A percentile compares a stretch with the other conserved stretches of the same genome.
These are phyloP conservation scores for Gymnothorax reevesii DNA, from an alignment of 2,797 vertebrate genomes.

Conservation along the genomic window DNA sequence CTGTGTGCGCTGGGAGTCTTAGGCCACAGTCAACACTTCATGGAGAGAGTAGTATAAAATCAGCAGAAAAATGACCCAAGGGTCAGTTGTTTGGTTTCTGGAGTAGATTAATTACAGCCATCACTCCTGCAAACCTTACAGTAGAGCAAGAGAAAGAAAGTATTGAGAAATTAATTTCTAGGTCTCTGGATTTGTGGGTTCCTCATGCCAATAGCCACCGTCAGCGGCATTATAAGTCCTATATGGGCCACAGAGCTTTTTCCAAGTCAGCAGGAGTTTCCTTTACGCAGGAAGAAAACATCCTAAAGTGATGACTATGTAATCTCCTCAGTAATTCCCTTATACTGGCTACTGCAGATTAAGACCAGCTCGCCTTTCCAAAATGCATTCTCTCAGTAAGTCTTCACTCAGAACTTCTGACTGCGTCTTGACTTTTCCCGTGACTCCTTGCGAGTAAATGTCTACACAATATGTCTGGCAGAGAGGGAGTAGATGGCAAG, in stretches of 20 bases:
- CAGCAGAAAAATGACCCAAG: background rate
- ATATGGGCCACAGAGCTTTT: slow-evolving; percentile 74
- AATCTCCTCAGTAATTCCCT: slow-evolving; percentile 83
- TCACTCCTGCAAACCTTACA: slow-evolving; percentile 20
- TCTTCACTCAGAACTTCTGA: slow-evolving; percentile 62
- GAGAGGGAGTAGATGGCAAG: background rate
- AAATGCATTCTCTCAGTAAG: slow-evolving; percentile 70
- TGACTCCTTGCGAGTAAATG: slow-evolving; percentile 1
- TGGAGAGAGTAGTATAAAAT: background rate
- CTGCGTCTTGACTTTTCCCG: slow-evolving; percentile 17
- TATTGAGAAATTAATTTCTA: slow-evolving; percentile 26
- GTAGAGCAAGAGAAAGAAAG: slow-evolving; percentile 29
- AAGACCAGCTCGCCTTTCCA: slow-evolving; percentile 74
- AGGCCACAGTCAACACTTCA: background rate
- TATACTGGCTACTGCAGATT: slow-evolving; percentile 72
- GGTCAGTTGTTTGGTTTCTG: background rate
- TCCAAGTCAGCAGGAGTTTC: slow-evolving; percentile 78
- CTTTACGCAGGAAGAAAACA: slow-evolving; percentile 63
- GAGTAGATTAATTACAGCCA: slow-evolving; percentile 9
- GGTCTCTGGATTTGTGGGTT: slow-evolving; percentile 66
- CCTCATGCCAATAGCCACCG: slow-evolving; percentile 68
- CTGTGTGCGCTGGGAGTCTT: background rate
- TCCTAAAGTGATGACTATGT: slow-evolving; percentile 81
- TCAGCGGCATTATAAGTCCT: slow-evolving; percentile 79
- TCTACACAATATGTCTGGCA: slow-evolving; percentile 14